Evolutionary conservation across 2,797 vertebrate species (phyloP).

Genomic region (Naso thynnoides): DNA sequence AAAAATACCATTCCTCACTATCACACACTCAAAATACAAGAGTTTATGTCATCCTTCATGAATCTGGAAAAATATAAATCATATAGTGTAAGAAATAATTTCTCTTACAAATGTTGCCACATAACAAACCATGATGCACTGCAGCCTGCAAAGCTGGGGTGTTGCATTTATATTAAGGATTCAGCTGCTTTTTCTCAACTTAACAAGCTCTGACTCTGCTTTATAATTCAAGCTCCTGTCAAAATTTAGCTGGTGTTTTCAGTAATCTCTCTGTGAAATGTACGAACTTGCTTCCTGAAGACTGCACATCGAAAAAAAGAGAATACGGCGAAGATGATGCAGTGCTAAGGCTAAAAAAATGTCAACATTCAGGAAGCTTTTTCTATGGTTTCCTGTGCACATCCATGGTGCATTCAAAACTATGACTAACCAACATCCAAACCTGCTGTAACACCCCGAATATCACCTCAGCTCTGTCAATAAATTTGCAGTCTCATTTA

Average conservation of each 20-base stretch:
- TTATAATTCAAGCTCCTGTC: neutral
- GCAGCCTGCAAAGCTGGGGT: neutral
- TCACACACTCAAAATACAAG: neutral
- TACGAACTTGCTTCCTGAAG: neutral
- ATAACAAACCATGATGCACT: neutral
- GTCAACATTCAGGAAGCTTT: neutral
- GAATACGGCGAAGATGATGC: neutral
- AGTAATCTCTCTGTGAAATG: neutral
- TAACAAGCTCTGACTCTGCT: slow-evolving; percentile 1
- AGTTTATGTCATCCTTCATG: neutral
- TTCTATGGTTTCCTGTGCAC: neutral
- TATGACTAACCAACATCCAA: neutral
- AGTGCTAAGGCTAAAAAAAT: neutral
- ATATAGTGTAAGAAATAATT: neutral
- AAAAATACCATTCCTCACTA: neutral
- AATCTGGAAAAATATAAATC: neutral
- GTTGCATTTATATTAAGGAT: neutral
- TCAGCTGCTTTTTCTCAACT: neutral
- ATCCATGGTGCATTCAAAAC: neutral
- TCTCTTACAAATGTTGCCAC: neutral
- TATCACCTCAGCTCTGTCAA: neutral
- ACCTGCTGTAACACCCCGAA: neutral
- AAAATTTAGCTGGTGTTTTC: slow-evolving; percentile 7
- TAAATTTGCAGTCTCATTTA: neutral
- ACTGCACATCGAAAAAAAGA: neutral